A percentile compares a stretch with the other conserved stretches of the same genome.
phyloP scores from a whole-genome alignment of 2,797 vertebrate species.

The Apogon hyalosoma region DNA sequence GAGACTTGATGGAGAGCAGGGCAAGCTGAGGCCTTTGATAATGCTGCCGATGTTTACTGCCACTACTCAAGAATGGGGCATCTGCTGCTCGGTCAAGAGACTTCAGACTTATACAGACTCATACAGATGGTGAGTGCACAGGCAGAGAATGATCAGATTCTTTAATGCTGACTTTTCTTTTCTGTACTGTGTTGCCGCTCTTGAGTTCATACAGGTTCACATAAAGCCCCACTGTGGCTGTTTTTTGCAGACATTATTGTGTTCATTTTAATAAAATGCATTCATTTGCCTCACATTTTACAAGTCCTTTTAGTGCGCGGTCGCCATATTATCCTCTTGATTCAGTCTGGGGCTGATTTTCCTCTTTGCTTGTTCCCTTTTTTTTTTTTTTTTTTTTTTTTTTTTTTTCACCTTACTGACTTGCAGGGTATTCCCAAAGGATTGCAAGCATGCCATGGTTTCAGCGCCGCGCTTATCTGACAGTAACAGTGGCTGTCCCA shows the following conservation, averaged over 20 bases:
- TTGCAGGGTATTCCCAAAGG: slow-evolving; percentile 67
- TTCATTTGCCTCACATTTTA: slow-evolving; percentile 15
- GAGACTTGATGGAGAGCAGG: slow-evolving; percentile 74
- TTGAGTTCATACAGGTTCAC: neutral
- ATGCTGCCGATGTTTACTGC: slow-evolving; percentile 72
- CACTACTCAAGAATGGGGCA: slow-evolving; percentile 67
- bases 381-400: slow-evolving; percentile 29
- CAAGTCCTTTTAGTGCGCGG: slow-evolving; percentile 8
- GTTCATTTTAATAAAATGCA: slow-evolving; percentile 11
- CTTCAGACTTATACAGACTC: slow-evolving; percentile 46
- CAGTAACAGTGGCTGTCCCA: slow-evolving; percentile 70
- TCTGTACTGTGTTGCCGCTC: slow-evolving; percentile 11
- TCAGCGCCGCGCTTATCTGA: slow-evolving; percentile 75
- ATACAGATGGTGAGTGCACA: slow-evolving; percentile 23
- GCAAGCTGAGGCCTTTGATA: slow-evolving; percentile 82
- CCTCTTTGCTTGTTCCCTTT: slow-evolving; percentile 18
- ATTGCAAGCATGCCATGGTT: slow-evolving; percentile 55
- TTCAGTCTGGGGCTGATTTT: slow-evolving; percentile 18
- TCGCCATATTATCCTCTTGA: slow-evolving; percentile 12
- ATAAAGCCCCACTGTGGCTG: neutral
- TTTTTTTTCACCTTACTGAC: slow-evolving; percentile 62
- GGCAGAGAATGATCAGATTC: slow-evolving; percentile 17
- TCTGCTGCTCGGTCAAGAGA: slow-evolving; percentile 61
- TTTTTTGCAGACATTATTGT: neutral
- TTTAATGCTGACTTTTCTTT: slow-evolving; percentile 26